Percentiles rank a stretch among this genome's conserved stretches.
phyloP scores from a whole-genome alignment of 2,113 vertebrate genomes.

The Prolemur simus region DNA sequence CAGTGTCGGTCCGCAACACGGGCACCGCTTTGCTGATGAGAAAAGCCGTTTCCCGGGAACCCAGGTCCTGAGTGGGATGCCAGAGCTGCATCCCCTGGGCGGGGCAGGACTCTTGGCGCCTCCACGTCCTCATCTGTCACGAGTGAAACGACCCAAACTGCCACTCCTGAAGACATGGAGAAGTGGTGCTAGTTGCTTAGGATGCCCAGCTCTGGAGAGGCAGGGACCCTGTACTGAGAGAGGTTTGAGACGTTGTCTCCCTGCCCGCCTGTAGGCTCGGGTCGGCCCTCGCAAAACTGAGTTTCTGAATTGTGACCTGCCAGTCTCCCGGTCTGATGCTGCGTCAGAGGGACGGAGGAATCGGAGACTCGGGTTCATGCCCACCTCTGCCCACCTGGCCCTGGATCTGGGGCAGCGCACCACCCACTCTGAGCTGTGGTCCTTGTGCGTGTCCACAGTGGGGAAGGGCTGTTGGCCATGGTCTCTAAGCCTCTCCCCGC shows the following conservation, averaged over 20 bases:
- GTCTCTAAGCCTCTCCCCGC: neutral
- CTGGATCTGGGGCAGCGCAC: neutral
- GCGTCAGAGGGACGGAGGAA: neutral
- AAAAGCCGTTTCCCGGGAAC: neutral
- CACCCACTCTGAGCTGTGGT: neutral
- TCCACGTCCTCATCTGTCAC: neutral
- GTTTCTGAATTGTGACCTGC: neutral
- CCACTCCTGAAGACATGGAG: neutral
- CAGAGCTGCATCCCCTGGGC: neutral
- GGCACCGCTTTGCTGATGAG: neutral
- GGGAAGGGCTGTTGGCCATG: neutral
- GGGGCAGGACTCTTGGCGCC: neutral
- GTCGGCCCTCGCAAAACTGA: neutral
- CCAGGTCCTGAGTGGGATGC: neutral
- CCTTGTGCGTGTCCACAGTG: fast-evolving
- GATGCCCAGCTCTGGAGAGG: neutral
- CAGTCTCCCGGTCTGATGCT: neutral
- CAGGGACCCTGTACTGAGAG: neutral
- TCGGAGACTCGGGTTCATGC: neutral
- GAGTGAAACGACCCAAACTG: neutral
- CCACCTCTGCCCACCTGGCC: neutral
- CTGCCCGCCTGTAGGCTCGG: neutral
- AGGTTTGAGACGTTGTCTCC: neutral
- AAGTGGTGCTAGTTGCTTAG: neutral
- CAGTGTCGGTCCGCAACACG: fast-evolving